Percentiles rank a stretch among this genome's conserved stretches.
Conservation (phyloP, 1,140 invertebrate genomes). For the Pogonus chalceus region DNA sequence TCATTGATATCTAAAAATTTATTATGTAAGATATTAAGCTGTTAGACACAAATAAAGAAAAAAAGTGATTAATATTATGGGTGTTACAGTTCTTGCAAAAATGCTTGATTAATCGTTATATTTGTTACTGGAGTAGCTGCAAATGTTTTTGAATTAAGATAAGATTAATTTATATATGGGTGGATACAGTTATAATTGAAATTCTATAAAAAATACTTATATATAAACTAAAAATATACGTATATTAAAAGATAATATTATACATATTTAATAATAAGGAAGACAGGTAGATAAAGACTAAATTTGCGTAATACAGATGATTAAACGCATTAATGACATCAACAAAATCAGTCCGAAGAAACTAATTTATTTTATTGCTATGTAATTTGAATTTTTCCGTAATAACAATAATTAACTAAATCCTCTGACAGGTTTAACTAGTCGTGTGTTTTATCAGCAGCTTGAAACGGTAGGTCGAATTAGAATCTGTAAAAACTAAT, state of each 20-base stretch:
- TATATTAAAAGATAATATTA: too few relatives aligned
- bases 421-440: not conserved
- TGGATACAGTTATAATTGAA: too few relatives aligned
- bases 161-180: too few relatives aligned
- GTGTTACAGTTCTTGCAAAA: not conserved
- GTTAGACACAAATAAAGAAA: not conserved
- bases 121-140: too few relatives aligned
- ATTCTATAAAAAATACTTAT: too few relatives aligned
- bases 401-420: conserved; percentile 6
- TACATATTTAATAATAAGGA: too few relatives aligned
- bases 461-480: not conserved
- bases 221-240: too few relatives aligned
- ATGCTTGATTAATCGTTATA: too few relatives aligned
- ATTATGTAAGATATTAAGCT: not conserved
- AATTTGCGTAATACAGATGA: conserved; percentile 4
- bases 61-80: not conserved
- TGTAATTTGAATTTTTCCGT: not conserved
- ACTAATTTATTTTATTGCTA: conserved; percentile 2
- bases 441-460: conserved; percentile 1
- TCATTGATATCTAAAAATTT: not conserved
- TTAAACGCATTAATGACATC: conserved; percentile 1
- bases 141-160: too few relatives aligned
- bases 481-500: conserved; percentile 1
- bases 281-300: too few relatives aligned
- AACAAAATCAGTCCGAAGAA: not conserved